Percentiles rank a stretch among this genome's conserved stretches.
These are phyloP conservation scores for Daboia siamensis DNA, from an alignment of 2,113 vertebrate genomes.

Conservation along the genomic window DNA sequence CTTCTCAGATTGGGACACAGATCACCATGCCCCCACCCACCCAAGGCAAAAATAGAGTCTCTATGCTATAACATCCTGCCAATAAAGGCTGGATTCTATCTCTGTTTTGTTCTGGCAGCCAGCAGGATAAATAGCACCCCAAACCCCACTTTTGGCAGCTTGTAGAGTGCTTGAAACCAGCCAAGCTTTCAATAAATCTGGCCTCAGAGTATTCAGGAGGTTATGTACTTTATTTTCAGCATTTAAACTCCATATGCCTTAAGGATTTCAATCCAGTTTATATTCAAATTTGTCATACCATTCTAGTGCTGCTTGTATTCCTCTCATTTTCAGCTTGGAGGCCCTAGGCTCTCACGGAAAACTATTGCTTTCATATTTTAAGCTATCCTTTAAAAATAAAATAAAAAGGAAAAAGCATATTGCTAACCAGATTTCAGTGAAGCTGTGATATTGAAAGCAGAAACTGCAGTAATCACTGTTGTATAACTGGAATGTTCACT, in stretches of 20 bases:
- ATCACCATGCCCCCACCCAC: background rate
- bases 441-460: slow-evolving; percentile 13
- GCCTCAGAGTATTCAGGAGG: slow-evolving; percentile 11
- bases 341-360: slow-evolving; percentile 9
- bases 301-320: background rate
- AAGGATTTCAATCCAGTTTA: background rate
- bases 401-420: background rate
- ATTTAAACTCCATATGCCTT: slow-evolving; percentile 22
- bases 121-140: slow-evolving; percentile 13
- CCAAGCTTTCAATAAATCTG: slow-evolving; percentile 9
- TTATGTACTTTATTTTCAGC: slow-evolving; percentile 25
- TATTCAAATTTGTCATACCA: slow-evolving; percentile 3
- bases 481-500: slow-evolving; percentile 1
- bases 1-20: background rate
- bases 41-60: background rate
- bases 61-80: background rate
- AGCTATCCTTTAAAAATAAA: background rate
- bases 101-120: slow-evolving; percentile 15
- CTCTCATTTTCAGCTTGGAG: background rate
- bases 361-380: background rate
- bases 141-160: slow-evolving; percentile 26
- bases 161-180: background rate
- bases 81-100: background rate
- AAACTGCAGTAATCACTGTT: slow-evolving; percentile 2
- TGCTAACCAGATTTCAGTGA: slow-evolving; percentile 4